Percentiles rank a stretch among this genome's conserved stretches.
Evolutionary conservation across 2,888 invertebrate species (phyloP).

Genomic region (Heterodera filipjevi): DNA sequence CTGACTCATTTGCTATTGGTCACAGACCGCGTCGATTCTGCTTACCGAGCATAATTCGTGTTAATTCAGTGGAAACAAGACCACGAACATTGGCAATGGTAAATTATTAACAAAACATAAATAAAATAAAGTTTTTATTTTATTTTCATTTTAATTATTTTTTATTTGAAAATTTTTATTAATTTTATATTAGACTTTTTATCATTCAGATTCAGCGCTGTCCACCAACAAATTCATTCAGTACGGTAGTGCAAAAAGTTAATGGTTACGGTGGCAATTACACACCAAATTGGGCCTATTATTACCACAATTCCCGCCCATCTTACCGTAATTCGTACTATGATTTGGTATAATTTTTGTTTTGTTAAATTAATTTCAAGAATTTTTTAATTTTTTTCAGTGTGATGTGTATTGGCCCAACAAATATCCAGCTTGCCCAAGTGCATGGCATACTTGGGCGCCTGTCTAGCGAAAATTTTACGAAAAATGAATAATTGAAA

Average conservation of each 20-base stretch:
- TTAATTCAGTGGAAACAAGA: constrained; percentile 12
- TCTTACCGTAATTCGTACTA: neutral
- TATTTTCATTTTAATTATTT: too few relatives aligned
- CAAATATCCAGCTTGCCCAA: neutral
- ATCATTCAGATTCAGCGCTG: constrained; percentile 9
- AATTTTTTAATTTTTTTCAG: neutral
- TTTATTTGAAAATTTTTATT: neutral
- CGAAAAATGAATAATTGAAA: too few relatives aligned
- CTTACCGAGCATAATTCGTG: constrained; percentile 15
- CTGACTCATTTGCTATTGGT: constrained; percentile 21
- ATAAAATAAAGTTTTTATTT: too few relatives aligned
- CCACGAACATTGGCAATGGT: constrained; percentile 25
- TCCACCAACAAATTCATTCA: neutral
- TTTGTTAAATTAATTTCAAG: neutral
- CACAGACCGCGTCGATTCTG: constrained; percentile 22
- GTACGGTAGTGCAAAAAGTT: constrained; percentile 13
- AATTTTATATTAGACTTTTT: neutral
- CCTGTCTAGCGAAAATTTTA: neutral
- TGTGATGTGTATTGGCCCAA: constrained; percentile 1
- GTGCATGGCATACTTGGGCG: neutral
- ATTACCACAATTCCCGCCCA: constrained; percentile 2
- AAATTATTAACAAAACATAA: neutral
- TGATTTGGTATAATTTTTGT: neutral
- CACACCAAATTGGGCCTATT: constrained; percentile 27
- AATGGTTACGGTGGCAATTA: constrained; percentile 14